Evolutionary conservation across 1,140 invertebrate species (phyloP), one percentile per base, ranked within the genome.

Genomic region (Drosophila aff.): DNA sequence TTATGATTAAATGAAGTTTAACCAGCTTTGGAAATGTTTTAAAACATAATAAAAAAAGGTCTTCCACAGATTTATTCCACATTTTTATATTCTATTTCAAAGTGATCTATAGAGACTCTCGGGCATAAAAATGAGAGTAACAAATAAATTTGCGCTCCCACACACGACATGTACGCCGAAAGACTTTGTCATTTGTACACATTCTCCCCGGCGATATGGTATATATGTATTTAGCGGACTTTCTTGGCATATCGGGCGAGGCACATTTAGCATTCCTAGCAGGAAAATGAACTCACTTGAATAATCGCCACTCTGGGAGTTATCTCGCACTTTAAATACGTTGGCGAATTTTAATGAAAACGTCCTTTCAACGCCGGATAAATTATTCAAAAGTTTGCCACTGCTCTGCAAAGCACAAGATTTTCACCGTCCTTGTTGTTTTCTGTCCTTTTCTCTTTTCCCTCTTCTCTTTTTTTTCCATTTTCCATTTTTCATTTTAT

Each of bases 311-410:
- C 85, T 82, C 81, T 79, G 85, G 85, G 86, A 90, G 79, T 91
- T 90, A 90, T 90, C 85, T 82, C 72, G 85, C 86, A 85, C 82
- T 90, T 91, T 90, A 90, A 90, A 90, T 80, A 80, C 79, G 85
- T 90, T 90, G 85, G 81, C 76, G 81, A 84, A 90, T 90, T 90
- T 90, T 90, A 90, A 90, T 90, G 86, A 90, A 90, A 90, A 90
- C 67, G 86, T 90, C 85, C 85, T 90, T 90, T 90, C 85, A 90
- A 80, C 85, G 81, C 86, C 62, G 76, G 79, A 90, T 90, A 90
- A 90, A 90, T 90, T 90, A 90, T 90, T 90, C 85, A 90, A 90
- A 90, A 90, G 85, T 87, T 89, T 87, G 69, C 83, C 69, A 78
- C 62, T 85, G 80, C 79, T 16, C 15, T 72, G 67, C 79, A 74